Percentiles rank a stretch among this genome's conserved stretches.
phyloP scores from a whole-genome alignment of 2,888 invertebrate species.

The Lasioglossum figueresi region DNA sequence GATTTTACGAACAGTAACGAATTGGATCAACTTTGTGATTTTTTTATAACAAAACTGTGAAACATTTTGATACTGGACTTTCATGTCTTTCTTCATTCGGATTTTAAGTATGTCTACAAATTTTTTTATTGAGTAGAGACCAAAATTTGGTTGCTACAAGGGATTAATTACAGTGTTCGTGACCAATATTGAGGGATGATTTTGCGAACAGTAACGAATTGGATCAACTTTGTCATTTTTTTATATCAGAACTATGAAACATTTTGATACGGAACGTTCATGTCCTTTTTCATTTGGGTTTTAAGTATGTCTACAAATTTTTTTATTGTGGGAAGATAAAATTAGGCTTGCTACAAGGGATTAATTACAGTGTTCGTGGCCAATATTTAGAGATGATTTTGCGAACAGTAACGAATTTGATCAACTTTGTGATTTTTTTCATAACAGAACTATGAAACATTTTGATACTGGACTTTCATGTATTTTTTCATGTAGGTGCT shows the following conservation, averaged over 20 bases:
- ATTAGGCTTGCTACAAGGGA: not conserved
- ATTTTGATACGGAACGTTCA: not conserved
- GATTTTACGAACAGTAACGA: too few relatives aligned
- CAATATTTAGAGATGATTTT: not conserved
- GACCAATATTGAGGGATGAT: not conserved
- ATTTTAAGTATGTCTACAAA: too few relatives aligned
- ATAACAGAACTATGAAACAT: not conserved
- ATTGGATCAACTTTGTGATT: not conserved
- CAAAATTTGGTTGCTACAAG: not conserved
- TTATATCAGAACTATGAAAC: not conserved
- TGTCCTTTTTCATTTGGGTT: not conserved
- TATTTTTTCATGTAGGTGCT: not conserved
- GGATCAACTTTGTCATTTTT: not conserved
- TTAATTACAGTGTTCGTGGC: not conserved
- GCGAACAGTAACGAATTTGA: not conserved
- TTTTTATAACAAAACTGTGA: not conserved
- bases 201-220: not conserved
- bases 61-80: not conserved
- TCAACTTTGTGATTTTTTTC: not conserved
- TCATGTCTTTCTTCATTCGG: not conserved
- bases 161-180: not conserved
- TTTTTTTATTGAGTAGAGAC: too few relatives aligned
- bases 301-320: not conserved
- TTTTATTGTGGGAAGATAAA: too few relatives aligned
- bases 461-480: not conserved